These are phyloP conservation scores for Reticulitermes speratus DNA, from an alignment of 1,140 invertebrate genomes.

Conservation along the genomic window DNA sequence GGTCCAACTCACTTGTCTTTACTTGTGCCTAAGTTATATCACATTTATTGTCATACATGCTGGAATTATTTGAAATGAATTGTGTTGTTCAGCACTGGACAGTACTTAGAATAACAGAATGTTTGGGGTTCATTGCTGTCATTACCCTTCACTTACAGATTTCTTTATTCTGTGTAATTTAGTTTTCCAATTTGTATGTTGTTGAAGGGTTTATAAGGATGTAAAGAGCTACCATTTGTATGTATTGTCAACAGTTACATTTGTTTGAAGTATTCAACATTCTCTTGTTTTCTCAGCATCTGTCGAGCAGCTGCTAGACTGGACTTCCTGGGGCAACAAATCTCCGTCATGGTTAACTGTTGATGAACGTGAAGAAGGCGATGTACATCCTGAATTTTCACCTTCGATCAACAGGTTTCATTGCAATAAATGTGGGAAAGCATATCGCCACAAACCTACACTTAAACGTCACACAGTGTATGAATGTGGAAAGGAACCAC, in stretches of 20 bases:
- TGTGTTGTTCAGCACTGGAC: too few relatives aligned
- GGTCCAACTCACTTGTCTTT: too few relatives aligned
- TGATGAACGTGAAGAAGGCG: neutral
- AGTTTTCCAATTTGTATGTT: neutral
- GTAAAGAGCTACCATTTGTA: neutral
- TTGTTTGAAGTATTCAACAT: neutral
- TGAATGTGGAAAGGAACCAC: slow-evolving; percentile 52
- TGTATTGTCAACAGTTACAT: neutral
- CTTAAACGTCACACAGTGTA: slow-evolving; percentile 47
- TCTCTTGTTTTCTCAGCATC: slow-evolving; percentile 10
- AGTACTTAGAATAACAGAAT: too few relatives aligned
- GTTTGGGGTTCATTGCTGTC: too few relatives aligned
- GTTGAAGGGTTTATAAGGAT: neutral
- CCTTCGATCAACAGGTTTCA: neutral
- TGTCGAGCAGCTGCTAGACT: slow-evolving; percentile 13
- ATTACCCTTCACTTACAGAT: too few relatives aligned
- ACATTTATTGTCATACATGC: too few relatives aligned
- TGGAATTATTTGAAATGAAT: too few relatives aligned
- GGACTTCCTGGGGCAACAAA: neutral
- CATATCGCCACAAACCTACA: slow-evolving; percentile 35
- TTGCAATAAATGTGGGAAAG: slow-evolving; percentile 35
- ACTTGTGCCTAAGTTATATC: too few relatives aligned
- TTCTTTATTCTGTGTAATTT: neutral
- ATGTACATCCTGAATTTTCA: neutral
- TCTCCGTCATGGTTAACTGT: neutral